phyloP scores from a whole-genome alignment of 2,888 invertebrate genomes.

The Calliopum simillimum region DNA sequence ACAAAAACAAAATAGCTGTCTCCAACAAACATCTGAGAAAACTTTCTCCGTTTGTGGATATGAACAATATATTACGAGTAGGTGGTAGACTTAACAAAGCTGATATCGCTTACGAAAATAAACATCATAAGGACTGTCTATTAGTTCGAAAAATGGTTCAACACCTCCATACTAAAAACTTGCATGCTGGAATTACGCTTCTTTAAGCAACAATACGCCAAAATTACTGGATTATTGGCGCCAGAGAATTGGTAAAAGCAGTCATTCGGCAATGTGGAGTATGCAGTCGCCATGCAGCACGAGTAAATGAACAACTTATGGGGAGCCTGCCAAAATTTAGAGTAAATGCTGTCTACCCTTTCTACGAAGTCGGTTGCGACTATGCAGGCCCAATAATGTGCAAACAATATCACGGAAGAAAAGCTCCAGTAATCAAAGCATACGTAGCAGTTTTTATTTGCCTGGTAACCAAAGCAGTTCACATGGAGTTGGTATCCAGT shows the following conservation, averaged over 20 bases:
- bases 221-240: too few relatives aligned
- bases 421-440: conserved; percentile 32
- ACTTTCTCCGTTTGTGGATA: too few relatives aligned
- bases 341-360: conserved; percentile 30
- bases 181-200: conserved; percentile 54
- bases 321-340: conserved; percentile 37
- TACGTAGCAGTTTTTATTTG: conserved; percentile 39
- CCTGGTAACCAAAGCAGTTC: conserved; percentile 40
- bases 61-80: conserved; percentile 35
- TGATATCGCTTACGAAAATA: too few relatives aligned
- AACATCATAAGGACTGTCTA: conserved; percentile 33
- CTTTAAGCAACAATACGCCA: too few relatives aligned
- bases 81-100: conserved; percentile 40
- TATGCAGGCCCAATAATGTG: too few relatives aligned
- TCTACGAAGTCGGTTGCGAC: too few relatives aligned
- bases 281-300: conserved; percentile 36
- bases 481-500: too few relatives aligned
- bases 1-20: too few relatives aligned
- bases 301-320: conserved; percentile 38
- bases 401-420: conserved; percentile 30
- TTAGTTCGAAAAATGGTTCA: conserved; percentile 31
- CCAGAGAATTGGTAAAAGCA: too few relatives aligned
- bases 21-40: too few relatives aligned
- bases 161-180: too few relatives aligned
- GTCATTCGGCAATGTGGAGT: conserved; percentile 33